Base-by-base conservation (phyloP, 2,113 vertebrate species). In the Zosterops japonicus region DNA sequence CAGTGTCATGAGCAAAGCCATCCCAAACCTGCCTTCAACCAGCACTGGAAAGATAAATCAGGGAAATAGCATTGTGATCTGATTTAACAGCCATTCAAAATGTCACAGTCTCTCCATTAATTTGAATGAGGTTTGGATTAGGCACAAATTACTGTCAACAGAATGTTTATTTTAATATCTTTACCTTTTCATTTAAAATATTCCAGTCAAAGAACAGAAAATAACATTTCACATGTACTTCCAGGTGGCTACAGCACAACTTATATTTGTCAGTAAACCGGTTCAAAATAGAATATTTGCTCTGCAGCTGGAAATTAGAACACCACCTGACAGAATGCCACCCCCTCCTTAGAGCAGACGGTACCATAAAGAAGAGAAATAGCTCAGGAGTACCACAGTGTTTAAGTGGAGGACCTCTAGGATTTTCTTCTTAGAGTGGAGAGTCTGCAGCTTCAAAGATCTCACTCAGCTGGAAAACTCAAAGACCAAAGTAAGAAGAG, bases 61-160 rank as follows among this genome's bases (percentile, higher is more conserved):
- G 44, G 16, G 70, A 82, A 65, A 76, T 0, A 85, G 29, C 61
- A 90, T 20, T 76, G 77, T 60, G 76, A 96, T 79, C 78, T 69
- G 65, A 95, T 87, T 79, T 75, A 91, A 52, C 41, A 72, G n/a
- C 46, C 70, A n/a, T 44, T 79, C 67, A 92, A 85, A 91, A 71
- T 47, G 52, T 47, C 61, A 33, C 36, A 68, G n/a, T 16, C 17
- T 52, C 57, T 72, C 49, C 55, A 49, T 49, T 92, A 69, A 88
- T 72, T 76, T 69, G 24, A 91, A 79, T 0, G 4, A 59, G 27
- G 83, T 71, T 11, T 85, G 78, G 70, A 92, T 29, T 41, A 67
- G 44, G 23, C 41, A n/a, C 57, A 91, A 95, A 61, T 68, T 61
- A 72, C 82, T 63, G 59, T 47, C 60, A 91, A 89, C 3, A 10